These are phyloP conservation scores for Papilio dardanus DNA, from an alignment of 1,140 invertebrate genomes.

Conservation along the genomic window DNA sequence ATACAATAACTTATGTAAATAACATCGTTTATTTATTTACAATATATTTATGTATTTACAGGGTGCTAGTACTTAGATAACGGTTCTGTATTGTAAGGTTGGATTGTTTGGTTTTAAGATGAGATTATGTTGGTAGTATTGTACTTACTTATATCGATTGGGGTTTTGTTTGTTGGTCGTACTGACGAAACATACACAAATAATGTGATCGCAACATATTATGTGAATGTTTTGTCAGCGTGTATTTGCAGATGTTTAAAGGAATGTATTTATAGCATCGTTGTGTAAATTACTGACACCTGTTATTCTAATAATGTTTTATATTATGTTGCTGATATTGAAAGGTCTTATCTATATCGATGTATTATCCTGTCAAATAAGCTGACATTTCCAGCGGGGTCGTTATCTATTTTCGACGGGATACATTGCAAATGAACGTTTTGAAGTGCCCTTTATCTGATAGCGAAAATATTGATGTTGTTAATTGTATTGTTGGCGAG, in stretches of 20 bases:
- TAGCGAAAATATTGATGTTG: conserved; percentile 66
- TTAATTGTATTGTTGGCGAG: conserved; percentile 46
- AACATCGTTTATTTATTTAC: conserved; percentile 50
- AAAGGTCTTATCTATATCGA: conserved; percentile 60
- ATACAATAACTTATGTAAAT: conserved; percentile 59
- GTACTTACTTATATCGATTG: conserved; percentile 22
- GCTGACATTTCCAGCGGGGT: conserved; percentile 55
- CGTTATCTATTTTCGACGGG: conserved; percentile 60
- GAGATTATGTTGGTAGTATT: conserved; percentile 11
- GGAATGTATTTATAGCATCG: conserved; percentile 53
- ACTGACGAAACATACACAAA: neutral
- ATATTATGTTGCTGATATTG: conserved; percentile 59
- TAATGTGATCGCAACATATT: no score
- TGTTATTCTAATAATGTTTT: conserved; percentile 52
- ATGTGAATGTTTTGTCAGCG: neutral
- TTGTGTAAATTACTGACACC: conserved; percentile 49
- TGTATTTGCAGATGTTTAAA: conserved; percentile 33
- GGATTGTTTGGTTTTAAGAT: conserved; percentile 37
- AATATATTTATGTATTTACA: conserved; percentile 69
- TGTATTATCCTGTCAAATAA: conserved; percentile 70
- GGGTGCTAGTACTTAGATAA: conserved; percentile 72
- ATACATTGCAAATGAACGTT: conserved; percentile 61
- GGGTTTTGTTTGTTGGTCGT: conserved; percentile 6
- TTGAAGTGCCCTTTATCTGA: conserved; percentile 66
- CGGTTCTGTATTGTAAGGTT: conserved; percentile 50